Percentiles rank a stretch among this genome's conserved stretches.
phyloP scores from a whole-genome alignment of 2,113 vertebrate species.

The Typhlomys cinereus region DNA sequence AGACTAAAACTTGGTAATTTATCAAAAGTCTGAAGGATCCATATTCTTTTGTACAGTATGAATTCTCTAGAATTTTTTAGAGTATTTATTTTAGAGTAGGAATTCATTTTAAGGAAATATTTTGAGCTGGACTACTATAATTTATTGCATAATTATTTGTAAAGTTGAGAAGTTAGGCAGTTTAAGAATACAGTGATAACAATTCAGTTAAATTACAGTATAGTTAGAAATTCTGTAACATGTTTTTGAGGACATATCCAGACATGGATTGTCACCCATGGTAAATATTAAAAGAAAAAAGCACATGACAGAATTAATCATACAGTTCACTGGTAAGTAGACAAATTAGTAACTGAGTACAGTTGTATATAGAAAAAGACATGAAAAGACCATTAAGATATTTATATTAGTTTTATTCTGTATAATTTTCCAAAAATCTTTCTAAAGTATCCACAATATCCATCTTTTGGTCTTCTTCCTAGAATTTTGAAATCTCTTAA shows the following conservation, averaged over 20 bases:
- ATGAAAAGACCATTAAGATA: not conserved
- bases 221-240: not conserved
- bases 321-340: not conserved
- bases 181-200: not conserved
- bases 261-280: not conserved
- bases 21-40: not conserved
- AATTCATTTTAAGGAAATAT: conserved; percentile 5
- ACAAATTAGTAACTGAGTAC: not conserved
- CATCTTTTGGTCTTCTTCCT: not conserved
- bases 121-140: not conserved
- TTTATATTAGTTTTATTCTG: conserved; percentile 12
- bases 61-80: no score
- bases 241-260: conserved; percentile 27
- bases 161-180: not conserved
- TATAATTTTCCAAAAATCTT: not conserved
- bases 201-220: not conserved
- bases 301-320: not conserved
- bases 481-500: not conserved
- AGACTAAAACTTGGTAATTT: not conserved
- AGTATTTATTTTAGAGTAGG: no score
- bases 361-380: not conserved
- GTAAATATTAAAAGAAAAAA: not conserved
- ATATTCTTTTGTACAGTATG: no score
- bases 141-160: not conserved
- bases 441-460: not conserved